These are phyloP conservation scores for Drosophila punjabiensis DNA, from an alignment of 1,140 invertebrate species.

Conservation along the genomic window DNA sequence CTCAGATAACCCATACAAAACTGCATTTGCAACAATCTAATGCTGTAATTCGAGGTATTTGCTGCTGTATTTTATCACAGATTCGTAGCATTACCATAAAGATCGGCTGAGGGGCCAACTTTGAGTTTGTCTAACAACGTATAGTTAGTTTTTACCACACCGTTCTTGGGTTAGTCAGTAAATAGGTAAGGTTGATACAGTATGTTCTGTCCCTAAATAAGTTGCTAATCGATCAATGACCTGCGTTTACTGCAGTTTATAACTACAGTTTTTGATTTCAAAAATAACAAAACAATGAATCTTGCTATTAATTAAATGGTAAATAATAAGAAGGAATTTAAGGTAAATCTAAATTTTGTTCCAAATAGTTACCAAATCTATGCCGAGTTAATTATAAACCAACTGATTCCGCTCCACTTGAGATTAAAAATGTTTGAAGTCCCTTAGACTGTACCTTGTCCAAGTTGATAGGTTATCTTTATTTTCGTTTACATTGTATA, in stretches of 20 bases:
- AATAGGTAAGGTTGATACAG: not conserved
- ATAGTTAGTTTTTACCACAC: not conserved
- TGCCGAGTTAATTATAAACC: not conserved
- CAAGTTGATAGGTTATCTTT: conserved; percentile 9
- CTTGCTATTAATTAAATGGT: not conserved
- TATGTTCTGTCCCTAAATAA: not conserved
- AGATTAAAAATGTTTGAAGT: conserved; percentile 4
- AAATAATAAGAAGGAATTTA: not conserved
- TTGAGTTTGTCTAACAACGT: not conserved
- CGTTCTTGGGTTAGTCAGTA: not conserved
- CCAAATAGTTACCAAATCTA: not conserved
- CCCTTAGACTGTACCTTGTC: not conserved
- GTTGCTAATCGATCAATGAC: not conserved
- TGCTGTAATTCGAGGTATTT: conserved; percentile 9
- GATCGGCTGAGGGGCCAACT: not conserved
- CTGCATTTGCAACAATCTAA: not conserved
- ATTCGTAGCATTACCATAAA: conserved; percentile 9
- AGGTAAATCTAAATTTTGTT: not conserved
- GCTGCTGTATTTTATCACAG: conserved; percentile 2
- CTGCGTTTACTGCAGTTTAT: not conserved
- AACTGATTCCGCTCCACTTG: not conserved
- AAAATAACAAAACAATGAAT: not conserved
- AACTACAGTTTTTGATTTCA: not conserved
- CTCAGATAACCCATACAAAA: not conserved
- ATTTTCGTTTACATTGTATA: conserved; percentile 5